A percentile compares a stretch with the other conserved stretches of the same genome.
Conservation (phyloP, 2,113 vertebrate species). For the Ranitomeya imitator region DNA sequence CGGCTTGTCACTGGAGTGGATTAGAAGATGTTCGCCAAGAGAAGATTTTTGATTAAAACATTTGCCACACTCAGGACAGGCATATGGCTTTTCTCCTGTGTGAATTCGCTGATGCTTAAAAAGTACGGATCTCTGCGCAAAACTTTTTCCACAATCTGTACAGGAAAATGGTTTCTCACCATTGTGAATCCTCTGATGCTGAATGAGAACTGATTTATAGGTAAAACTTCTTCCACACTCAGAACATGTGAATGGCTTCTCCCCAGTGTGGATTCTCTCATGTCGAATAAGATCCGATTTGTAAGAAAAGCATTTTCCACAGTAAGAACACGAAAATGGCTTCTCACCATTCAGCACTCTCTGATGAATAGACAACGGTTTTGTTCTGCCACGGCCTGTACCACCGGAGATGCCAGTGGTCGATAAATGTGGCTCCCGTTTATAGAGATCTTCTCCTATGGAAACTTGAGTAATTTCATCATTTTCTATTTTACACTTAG, state of each 20-base stretch:
- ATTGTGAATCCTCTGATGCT: slow-evolving; percentile 59
- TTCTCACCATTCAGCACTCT: neutral
- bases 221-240: slow-evolving; percentile 69
- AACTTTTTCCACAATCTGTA: neutral
- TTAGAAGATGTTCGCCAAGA: slow-evolving; percentile 65
- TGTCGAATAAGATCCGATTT: slow-evolving; percentile 9
- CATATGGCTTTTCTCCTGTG: neutral
- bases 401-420: neutral
- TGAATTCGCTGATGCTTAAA: neutral
- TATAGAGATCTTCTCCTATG: neutral
- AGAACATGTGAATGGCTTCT: slow-evolving; percentile 58
- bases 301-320: neutral
- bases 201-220: slow-evolving; percentile 75
- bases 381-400: neutral
- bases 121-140: neutral
- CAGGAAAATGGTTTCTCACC: neutral
- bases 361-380: neutral
- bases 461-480: no score
- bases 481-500: no score
- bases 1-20: slow-evolving; percentile 55
- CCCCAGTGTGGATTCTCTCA: slow-evolving; percentile 2
- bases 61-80: neutral
- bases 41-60: slow-evolving; percentile 6
- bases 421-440: neutral
- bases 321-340: neutral